phyloP scores from a whole-genome alignment of 2,797 vertebrate species.

The Apogon talboti region DNA sequence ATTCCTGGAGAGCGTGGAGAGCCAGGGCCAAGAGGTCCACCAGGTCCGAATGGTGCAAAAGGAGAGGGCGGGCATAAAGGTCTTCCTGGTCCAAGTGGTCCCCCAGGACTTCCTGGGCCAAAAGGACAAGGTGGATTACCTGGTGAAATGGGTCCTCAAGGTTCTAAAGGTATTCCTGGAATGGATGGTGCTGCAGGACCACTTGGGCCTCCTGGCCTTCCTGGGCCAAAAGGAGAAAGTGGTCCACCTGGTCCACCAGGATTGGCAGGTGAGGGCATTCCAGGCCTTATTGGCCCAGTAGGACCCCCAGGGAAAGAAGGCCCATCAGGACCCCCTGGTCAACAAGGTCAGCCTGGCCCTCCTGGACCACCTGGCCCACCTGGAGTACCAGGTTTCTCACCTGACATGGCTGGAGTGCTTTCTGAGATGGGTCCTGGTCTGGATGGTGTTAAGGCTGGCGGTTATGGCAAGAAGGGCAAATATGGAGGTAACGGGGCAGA shows the following conservation, averaged over 20 bases:
- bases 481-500: constrained; percentile 77
- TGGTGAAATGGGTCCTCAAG: constrained; percentile 91
- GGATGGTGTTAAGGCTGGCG: constrained; percentile 90
- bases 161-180: constrained; percentile 93
- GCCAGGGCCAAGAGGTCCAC: constrained; percentile 89
- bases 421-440: constrained; percentile 87
- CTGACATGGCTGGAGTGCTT: constrained; percentile 90
- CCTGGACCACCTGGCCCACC: constrained; percentile 93
- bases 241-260: constrained; percentile 90
- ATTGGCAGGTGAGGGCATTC: constrained; percentile 86
- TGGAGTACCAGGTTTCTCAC: constrained; percentile 83
- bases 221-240: constrained; percentile 90
- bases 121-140: constrained; percentile 90
- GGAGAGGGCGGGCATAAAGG: constrained; percentile 93
- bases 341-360: constrained; percentile 88
- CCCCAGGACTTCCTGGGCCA: constrained; percentile 86
- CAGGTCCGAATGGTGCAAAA: constrained; percentile 89
- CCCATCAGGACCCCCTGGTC: constrained; percentile 86
- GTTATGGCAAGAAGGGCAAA: constrained; percentile 90
- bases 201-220: constrained; percentile 89
- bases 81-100: constrained; percentile 87
- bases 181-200: constrained; percentile 90
- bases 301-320: constrained; percentile 92
- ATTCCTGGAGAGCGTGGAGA: constrained; percentile 90
- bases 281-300: constrained; percentile 86